Conservation (phyloP, 2,888 invertebrate genomes). For the Barypeithes pellucidus region DNA sequence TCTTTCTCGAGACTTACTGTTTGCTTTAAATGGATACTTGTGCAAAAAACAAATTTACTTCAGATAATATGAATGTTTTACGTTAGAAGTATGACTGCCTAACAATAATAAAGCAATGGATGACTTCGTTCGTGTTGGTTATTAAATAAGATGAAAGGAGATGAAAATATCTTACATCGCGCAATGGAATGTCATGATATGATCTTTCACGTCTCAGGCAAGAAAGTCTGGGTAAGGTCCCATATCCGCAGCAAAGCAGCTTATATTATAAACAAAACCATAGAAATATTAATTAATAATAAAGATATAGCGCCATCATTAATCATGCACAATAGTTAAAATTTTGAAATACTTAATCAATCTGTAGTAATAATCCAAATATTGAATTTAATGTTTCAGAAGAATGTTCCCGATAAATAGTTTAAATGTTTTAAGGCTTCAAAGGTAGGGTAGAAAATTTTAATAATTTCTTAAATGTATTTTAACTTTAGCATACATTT, state of each 20-base stretch:
- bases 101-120: neutral
- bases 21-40: neutral
- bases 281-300: slow-evolving; percentile 29
- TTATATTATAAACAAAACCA: slow-evolving; percentile 63
- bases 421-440: too few relatives aligned
- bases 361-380: too few relatives aligned
- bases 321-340: too few relatives aligned
- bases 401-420: too few relatives aligned
- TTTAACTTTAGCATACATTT: neutral
- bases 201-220: slow-evolving; percentile 79
- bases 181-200: slow-evolving; percentile 85
- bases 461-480: neutral
- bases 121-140: neutral
- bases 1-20: neutral
- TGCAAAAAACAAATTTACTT: neutral
- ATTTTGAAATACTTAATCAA: too few relatives aligned
- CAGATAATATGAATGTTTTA: neutral
- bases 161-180: slow-evolving; percentile 79
- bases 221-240: slow-evolving; percentile 79
- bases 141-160: slow-evolving; percentile 12
- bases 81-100: neutral
- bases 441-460: neutral
- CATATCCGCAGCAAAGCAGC: slow-evolving; percentile 83
- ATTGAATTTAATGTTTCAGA: too few relatives aligned
- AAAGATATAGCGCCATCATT: too few relatives aligned